Percentiles rank a stretch among this genome's conserved stretches.
phyloP scores from a whole-genome alignment of 1,140 invertebrate species.

The Penaeus vannamei region DNA sequence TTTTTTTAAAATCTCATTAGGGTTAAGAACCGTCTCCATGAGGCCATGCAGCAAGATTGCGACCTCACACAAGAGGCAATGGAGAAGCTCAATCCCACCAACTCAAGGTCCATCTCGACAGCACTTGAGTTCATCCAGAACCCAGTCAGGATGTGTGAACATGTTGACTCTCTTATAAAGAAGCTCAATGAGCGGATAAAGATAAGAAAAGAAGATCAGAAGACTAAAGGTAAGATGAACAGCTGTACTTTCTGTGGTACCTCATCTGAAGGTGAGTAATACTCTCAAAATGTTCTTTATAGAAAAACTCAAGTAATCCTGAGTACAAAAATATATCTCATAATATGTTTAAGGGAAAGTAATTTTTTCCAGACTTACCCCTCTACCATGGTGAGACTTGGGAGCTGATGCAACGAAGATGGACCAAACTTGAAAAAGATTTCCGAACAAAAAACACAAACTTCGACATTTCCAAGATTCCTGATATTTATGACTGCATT shows the following conservation, averaged over 20 bases:
- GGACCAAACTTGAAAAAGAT: conserved; percentile 99
- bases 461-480: conserved; percentile 99
- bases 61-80: conserved; percentile 91
- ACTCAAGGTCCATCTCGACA: conserved; percentile 81
- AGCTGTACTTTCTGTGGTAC: not conserved
- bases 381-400: conserved; percentile 99
- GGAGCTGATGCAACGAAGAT: conserved; percentile 97
- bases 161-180: conserved; percentile 89
- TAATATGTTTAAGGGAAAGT: too few relatives aligned
- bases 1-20: conserved; percentile 75
- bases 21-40: conserved; percentile 94
- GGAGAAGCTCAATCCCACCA: conserved; percentile 89
- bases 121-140: conserved; percentile 97
- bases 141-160: conserved; percentile 93
- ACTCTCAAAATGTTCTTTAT: too few relatives aligned
- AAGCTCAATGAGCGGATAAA: conserved; percentile 85
- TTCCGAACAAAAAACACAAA: conserved; percentile 91
- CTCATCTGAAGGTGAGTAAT: too few relatives aligned
- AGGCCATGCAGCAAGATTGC: conserved; percentile 90
- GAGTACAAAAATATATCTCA: too few relatives aligned
- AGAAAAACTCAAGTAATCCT: too few relatives aligned
- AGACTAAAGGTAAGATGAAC: conserved; percentile 83
- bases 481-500: conserved; percentile 99
- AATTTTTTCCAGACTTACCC: conserved; percentile 80
- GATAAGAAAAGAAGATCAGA: conserved; percentile 87